Conservation (phyloP, 2,113 vertebrate genomes). For the Oreochromis niloticus region DNA sequence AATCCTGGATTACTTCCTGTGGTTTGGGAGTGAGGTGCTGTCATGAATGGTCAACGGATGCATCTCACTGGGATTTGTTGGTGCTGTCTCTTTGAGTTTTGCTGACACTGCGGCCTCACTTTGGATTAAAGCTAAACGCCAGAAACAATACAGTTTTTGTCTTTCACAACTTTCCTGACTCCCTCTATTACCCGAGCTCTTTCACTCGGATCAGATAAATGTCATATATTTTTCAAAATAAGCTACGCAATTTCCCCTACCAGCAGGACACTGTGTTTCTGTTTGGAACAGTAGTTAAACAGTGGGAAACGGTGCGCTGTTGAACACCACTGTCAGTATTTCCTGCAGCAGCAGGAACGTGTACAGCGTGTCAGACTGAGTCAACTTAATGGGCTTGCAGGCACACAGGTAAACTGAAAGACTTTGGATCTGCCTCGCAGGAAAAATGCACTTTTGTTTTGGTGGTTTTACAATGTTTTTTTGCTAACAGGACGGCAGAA, state of each 20-base stretch:
- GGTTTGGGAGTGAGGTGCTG: neutral
- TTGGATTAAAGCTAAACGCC: neutral
- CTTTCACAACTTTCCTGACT: neutral
- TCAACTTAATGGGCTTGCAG: neutral
- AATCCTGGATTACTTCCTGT: neutral
- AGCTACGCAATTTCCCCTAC: neutral
- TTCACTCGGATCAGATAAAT: neutral
- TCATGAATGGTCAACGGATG: neutral
- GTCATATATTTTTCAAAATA: neutral
- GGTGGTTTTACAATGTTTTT: neutral
- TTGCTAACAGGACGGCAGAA: neutral
- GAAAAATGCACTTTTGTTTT: neutral
- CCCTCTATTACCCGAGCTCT: neutral
- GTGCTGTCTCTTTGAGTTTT: neutral
- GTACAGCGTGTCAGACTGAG: neutral
- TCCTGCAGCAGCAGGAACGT: neutral
- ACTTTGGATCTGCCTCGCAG: neutral
- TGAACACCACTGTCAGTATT: neutral
- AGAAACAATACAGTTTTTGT: neutral
- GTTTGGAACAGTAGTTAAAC: neutral
- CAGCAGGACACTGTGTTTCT: neutral
- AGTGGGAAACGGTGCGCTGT: neutral
- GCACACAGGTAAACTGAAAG: neutral
- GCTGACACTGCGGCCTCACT: neutral
- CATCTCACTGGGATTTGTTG: neutral